Percentiles rank a stretch among this genome's conserved stretches.
phyloP scores from a whole-genome alignment of 2,888 invertebrate species.

The Zhuqinia jingwanae region DNA sequence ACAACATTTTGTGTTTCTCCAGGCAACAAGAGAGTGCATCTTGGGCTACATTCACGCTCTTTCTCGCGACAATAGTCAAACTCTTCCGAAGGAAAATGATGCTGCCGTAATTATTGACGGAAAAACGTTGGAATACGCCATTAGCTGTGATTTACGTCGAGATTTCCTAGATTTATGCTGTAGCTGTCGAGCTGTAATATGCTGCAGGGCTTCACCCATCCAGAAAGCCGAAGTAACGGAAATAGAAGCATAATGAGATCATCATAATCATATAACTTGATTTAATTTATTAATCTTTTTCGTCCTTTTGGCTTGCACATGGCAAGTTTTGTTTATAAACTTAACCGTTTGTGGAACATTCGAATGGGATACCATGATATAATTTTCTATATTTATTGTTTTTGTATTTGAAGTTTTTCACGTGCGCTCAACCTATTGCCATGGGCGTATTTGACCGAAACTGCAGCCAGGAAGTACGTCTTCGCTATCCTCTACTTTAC shows the following conservation, averaged over 20 bases:
- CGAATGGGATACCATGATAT: no score
- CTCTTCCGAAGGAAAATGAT: constrained; percentile 85
- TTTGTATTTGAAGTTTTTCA: constrained; percentile 88
- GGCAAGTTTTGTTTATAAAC: no score
- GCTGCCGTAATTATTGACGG: constrained; percentile 97
- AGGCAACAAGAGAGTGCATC: constrained; percentile 80
- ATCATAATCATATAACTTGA: no score
- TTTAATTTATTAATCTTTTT: no score
- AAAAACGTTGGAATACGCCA: constrained; percentile 94
- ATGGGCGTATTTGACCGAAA: constrained; percentile 99
- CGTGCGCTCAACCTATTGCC: constrained; percentile 97
- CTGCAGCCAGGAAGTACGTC: constrained; percentile 94
- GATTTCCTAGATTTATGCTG: constrained; percentile 97
- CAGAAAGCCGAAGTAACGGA: constrained; percentile 97
- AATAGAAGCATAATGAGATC: no score
- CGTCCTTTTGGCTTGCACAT: no score
- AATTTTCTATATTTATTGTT: no score
- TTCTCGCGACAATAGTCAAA: constrained; percentile 77
- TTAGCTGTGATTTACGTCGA: constrained; percentile 93
- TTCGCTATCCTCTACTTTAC: constrained; percentile 87
- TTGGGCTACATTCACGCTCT: constrained; percentile 79
- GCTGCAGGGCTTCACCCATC: constrained; percentile 99
- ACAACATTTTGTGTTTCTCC: background rate
- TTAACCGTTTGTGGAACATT: no score
- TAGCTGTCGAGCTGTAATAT: constrained; percentile 97